A percentile compares a stretch with the other conserved stretches of the same genome.
Evolutionary conservation across 2,888 invertebrate species (phyloP).

Genomic region (Kuschelorhynchus macadamiae): DNA sequence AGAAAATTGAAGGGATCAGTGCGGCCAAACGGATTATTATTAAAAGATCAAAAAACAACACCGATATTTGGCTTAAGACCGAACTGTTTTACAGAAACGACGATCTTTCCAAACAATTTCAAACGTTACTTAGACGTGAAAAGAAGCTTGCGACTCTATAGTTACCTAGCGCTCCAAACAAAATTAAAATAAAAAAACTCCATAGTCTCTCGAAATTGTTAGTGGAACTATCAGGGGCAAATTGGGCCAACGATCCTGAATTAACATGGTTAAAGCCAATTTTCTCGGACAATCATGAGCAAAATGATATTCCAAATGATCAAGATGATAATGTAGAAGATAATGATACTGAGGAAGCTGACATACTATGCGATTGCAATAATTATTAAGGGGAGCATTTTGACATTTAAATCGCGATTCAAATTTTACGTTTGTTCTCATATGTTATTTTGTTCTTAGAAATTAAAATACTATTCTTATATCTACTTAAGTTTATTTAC

Average conservation of each 20-base stretch:
- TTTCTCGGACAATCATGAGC: background rate
- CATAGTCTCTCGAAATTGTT: slow-evolving; percentile 10
- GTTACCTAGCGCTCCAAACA: background rate
- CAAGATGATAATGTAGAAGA: slow-evolving; percentile 10
- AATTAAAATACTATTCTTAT: no score
- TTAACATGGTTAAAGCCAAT: slow-evolving; percentile 14
- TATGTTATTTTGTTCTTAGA: no score
- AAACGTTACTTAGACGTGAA: slow-evolving; percentile 33
- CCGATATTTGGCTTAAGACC: slow-evolving; percentile 24
- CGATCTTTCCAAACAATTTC: slow-evolving; percentile 29
- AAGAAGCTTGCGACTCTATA: slow-evolving; percentile 24
- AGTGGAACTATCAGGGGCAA: slow-evolving; percentile 6
- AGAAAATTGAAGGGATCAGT: slow-evolving; percentile 51
- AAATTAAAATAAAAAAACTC: slow-evolving; percentile 2
- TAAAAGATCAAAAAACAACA: slow-evolving; percentile 37
- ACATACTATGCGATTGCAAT: background rate
- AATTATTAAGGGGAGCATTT: no score
- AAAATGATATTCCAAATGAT: slow-evolving; percentile 7
- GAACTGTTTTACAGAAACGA: slow-evolving; percentile 24
- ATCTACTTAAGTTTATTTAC: no score
- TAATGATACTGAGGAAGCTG: slow-evolving; percentile 9
- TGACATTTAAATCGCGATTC: no score
- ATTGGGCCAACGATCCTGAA: no score
- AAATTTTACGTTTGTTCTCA: no score
- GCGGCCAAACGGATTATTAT: slow-evolving; percentile 48